Percentiles rank a stretch among this genome's conserved stretches.
Conservation (phyloP, 1,140 invertebrate genomes). For the Heliothis subflexa region DNA sequence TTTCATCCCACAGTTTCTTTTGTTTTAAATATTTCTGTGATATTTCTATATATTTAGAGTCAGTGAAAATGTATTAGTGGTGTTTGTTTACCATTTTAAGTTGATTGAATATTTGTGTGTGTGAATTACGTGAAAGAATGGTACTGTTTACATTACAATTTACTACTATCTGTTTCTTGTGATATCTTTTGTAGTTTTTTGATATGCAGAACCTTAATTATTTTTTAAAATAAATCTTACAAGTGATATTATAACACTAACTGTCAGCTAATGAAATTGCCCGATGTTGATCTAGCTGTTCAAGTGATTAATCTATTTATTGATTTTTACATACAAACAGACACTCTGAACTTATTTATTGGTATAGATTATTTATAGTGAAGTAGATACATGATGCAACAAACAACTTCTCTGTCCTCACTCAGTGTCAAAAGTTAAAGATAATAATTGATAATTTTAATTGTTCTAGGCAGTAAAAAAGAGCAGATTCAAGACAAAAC, state of each 20-base stretch:
- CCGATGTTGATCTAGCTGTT: too few species aligned
- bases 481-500: slow-evolving; percentile 94
- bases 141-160: background rate
- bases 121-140: background rate
- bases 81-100: background rate
- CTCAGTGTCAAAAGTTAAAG: background rate
- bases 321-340: too few species aligned
- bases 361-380: background rate
- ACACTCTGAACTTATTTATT: too few species aligned
- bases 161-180: background rate
- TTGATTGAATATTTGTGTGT: background rate
- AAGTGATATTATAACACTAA: too few species aligned
- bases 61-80: slow-evolving; percentile 5
- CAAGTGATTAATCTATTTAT: too few species aligned
- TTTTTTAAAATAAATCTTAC: too few species aligned
- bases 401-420: background rate
- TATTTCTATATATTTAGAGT: background rate
- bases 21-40: background rate
- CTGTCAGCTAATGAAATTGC: too few species aligned
- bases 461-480: slow-evolving; percentile 93
- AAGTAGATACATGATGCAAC: background rate
- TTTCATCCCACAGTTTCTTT: background rate
- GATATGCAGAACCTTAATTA: too few species aligned
- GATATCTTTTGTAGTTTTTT: background rate
- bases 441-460: slow-evolving; percentile 46